phyloP scores from a whole-genome alignment of 92 coral and sea anemone genomes.

The Heliopora coerulea region DNA sequence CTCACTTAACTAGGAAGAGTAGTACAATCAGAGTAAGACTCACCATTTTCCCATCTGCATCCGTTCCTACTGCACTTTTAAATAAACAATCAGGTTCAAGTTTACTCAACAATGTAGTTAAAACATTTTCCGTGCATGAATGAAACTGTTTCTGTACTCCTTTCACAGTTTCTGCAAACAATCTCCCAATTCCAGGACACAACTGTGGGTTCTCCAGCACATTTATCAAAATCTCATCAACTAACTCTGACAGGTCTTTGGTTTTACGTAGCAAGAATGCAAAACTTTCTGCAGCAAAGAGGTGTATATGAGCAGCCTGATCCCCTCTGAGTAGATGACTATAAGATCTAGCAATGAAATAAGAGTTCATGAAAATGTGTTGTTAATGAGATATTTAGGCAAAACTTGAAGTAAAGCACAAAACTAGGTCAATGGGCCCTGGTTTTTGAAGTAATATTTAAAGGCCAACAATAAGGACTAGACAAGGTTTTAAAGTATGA shows the following conservation, averaged over 20 bases:
- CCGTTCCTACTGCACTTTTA: not conserved
- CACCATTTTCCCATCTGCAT: constrained; percentile 64
- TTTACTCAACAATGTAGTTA: constrained; percentile 68
- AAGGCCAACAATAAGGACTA: no score
- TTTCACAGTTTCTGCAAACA: constrained; percentile 81
- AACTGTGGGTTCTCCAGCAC: constrained; percentile 57
- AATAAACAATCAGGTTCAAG: constrained; percentile 54
- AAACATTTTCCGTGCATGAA: constrained; percentile 67
- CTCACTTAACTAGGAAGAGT: no score
- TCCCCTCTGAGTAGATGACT: constrained; percentile 69
- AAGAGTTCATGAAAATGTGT: no score
- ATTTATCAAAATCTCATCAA: constrained; percentile 56
- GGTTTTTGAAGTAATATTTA: no score
- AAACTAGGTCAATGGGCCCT: no score
- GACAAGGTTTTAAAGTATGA: no score
- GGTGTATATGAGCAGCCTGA: constrained; percentile 75
- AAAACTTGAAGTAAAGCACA: no score
- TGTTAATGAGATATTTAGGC: no score
- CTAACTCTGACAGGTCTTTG: constrained; percentile 58
- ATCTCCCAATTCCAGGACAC: constrained; percentile 76
- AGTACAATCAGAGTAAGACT: constrained; percentile 7
- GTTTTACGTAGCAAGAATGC: constrained; percentile 83
- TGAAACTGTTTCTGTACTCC: constrained; percentile 88
- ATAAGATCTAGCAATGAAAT: constrained; percentile 53
- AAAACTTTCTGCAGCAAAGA: constrained; percentile 97